Base-by-base conservation (phyloP, 2,797 vertebrate genomes). In the Protonibea diacanthus region DNA sequence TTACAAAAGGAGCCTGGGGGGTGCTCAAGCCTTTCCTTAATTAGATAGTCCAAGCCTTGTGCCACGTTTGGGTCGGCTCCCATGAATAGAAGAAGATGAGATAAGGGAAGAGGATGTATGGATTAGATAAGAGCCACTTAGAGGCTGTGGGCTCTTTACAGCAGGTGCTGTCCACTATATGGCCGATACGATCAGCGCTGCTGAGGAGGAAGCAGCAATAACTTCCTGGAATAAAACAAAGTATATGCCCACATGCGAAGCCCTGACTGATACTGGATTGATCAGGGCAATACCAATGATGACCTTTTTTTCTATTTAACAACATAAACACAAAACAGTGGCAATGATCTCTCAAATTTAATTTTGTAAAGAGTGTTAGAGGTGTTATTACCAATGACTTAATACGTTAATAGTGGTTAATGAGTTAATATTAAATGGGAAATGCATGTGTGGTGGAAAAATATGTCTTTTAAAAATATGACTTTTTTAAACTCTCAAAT, bases 51-150 rank as follows among this genome's bases (percentile, higher is more conserved):
- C 64, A 57, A 68, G 82, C 77, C 83, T 85, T 91, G 78, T 82
- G 77, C 88, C 78, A 86, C 83, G 86, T 86, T 87, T 82, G 83
- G 84, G 79, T 38, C 25, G 15, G 60, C 78, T 83, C 69, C 83
- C 84, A 69, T 78, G 86, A 91, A 87, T 76, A 91, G 82, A 81
- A 72, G 68, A 74, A 72, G 87, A 86, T 71, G 61, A 83, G 91
- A 90, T 89, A 89, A 91, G 77, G 83, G 58, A 89, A 80, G 83
- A 86, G 87, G 87, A 91, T 86, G 90, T 85, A 90, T 92, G 86
- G 92, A 94, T 93, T 91, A 93, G 89, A 91, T 86, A 88, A 93
- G 87, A 87, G 82, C 87, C 90, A 90, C 88, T 92, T 89, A 88
- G 86, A 29, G 76, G 82, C 57, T 76, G 86, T 61, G 49, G 67